Evolutionary conservation across 2,113 vertebrate species (phyloP).

Genomic region (Cyphomyrus discorhynchus): DNA sequence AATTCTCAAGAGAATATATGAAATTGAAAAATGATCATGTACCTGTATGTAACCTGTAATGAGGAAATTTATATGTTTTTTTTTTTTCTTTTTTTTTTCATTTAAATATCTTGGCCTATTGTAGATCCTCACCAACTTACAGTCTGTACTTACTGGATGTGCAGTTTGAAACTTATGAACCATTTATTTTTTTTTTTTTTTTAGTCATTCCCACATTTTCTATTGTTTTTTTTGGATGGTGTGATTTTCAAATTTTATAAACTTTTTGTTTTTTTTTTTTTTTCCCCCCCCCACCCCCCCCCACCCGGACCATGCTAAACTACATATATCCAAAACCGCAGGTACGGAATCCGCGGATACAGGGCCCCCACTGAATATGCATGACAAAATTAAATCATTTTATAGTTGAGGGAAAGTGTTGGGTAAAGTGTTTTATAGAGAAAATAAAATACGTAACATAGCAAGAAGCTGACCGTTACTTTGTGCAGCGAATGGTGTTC

Average conservation of each 20-base stretch:
- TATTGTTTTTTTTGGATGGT: too few relatives aligned
- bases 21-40: not conserved
- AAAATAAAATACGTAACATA: not conserved
- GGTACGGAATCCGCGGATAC: constrained; percentile 46
- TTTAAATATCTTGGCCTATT: not conserved
- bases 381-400: not conserved
- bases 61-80: not conserved
- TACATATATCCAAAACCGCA: constrained; percentile 44
- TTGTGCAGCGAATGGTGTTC: constrained; percentile 30
- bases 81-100: not conserved
- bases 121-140: not conserved
- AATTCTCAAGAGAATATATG: not conserved
- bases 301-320: not conserved
- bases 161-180: not conserved
- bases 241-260: too few relatives aligned
- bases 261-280: not conserved
- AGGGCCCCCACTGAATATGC: not conserved
- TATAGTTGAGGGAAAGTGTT: not conserved
- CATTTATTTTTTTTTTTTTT: not conserved
- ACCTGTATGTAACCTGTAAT: not conserved
- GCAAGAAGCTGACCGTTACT: not conserved
- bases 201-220: too few relatives aligned
- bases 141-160: not conserved
- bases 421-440: not conserved
- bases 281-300: too few relatives aligned